Evolutionary conservation across 2,113 vertebrate genomes (phyloP), one percentile per base, ranked within the genome.

Genomic region (Gadus macrocephalus): DNA sequence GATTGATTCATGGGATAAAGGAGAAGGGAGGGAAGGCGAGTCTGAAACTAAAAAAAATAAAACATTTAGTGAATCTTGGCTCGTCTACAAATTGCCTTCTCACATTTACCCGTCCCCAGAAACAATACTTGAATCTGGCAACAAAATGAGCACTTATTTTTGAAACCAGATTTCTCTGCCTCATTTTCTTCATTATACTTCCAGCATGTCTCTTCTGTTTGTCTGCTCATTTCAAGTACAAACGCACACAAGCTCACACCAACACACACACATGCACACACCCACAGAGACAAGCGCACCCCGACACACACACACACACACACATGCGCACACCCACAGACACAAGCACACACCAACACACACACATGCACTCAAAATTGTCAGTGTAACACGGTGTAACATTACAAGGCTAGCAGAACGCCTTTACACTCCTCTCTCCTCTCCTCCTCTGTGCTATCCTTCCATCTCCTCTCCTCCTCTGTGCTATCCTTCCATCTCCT

Each of bases 61-160:
- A 35, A 35, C 31, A 35, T 35, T 35, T 35, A 66, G 81, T 62
- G 17, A 62, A 76, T 61, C 63, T 22, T 12, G 15, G 35, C 42
- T 71, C 71, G 53, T 69, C 79, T 77, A 70, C 69, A 77, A 80
- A 76, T 73, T 74, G 64, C 28, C 69, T 66, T 71, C 64, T 71
- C 31, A 35, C 53, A 31, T 66, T 19, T 17, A 63, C 64, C 75
- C 66, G 53, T 35, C 53, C 53, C 12, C 53, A 14, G 53, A 55
- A 55, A 55, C 16, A n/a, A 62, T 66, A 27, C 74, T 73, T 77
- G 70, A 64, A 77, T 75, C 75, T 35, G 77, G 53, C 73, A 77
- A 74, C 68, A 82, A 86, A 86, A 77, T 65, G 62, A 69, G 61
- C 80, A 76, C 72, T 72, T 55, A 15, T 62, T 81, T 88, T 70